These are phyloP conservation scores for Tympanoctomys barrerae DNA, from an alignment of 2,797 vertebrate genomes.

Conservation along the genomic window DNA sequence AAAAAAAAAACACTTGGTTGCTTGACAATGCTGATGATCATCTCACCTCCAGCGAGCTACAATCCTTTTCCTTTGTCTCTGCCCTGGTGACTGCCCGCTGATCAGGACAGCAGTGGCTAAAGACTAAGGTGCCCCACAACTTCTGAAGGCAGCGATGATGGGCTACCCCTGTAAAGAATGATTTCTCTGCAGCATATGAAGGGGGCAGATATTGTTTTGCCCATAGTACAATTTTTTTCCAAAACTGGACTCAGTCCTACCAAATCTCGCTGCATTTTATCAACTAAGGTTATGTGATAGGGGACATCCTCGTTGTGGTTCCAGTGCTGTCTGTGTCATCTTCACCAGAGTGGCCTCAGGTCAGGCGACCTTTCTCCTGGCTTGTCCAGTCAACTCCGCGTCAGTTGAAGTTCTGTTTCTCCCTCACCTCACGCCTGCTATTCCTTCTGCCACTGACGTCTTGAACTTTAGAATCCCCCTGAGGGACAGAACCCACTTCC, in stretches of 20 bases:
- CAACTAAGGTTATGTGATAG: background rate
- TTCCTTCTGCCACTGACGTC: background rate
- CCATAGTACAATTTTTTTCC: background rate
- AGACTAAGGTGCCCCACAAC: background rate
- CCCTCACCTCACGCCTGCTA: background rate
- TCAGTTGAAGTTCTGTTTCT: no score
- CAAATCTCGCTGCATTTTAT: background rate
- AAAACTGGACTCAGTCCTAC: background rate
- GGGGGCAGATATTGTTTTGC: background rate
- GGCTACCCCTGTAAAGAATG: background rate
- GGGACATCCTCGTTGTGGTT: background rate
- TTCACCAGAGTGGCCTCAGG: background rate
- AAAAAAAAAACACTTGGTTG: no score
- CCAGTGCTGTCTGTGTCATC: accelerated
- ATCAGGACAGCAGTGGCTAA: background rate
- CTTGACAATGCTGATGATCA: background rate
- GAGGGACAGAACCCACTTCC: background rate
- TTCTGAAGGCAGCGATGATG: background rate
- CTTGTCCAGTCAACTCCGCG: background rate
- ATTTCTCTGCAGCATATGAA: background rate
- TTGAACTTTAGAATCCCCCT: background rate
- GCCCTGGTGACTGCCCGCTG: background rate
- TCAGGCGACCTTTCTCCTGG: background rate
- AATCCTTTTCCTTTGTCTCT: background rate
- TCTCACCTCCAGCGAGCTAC: background rate